Percentiles rank a stretch among this genome's conserved stretches.
phyloP scores from a whole-genome alignment of 1,140 invertebrate genomes.

The Musca vetustissima region DNA sequence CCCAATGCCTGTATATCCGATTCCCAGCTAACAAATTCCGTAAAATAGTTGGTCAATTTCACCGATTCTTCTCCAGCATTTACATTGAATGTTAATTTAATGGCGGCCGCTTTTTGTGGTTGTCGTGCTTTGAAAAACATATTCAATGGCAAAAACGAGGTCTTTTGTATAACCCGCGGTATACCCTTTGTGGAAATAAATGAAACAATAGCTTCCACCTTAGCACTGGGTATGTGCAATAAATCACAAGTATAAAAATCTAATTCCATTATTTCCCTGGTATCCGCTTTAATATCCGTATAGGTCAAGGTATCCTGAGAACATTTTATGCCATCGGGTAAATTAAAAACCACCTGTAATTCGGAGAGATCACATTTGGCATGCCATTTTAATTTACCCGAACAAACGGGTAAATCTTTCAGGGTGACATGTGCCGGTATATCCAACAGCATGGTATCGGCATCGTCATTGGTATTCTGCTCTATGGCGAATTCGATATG shows the following conservation, averaged over 20 bases:
- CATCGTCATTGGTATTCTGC: constrained; percentile 34
- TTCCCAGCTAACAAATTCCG: constrained; percentile 39
- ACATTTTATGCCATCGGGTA: constrained; percentile 39
- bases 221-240: constrained; percentile 39
- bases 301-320: constrained; percentile 42
- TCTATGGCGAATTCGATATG: constrained; percentile 41
- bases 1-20: constrained; percentile 45
- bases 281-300: constrained; percentile 38
- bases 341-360: constrained; percentile 41
- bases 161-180: constrained; percentile 42
- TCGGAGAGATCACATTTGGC: constrained; percentile 41
- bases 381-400: constrained; percentile 36
- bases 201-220: constrained; percentile 42
- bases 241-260: constrained; percentile 47
- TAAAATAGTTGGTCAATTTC: constrained; percentile 43
- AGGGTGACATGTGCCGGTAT: constrained; percentile 46
- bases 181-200: constrained; percentile 48
- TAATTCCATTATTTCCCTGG: constrained; percentile 32
- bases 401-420: constrained; percentile 44
- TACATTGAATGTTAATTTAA: constrained; percentile 50
- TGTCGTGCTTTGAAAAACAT: constrained; percentile 45
- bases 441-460: constrained; percentile 42
- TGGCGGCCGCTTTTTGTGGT: constrained; percentile 47
- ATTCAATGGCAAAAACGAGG: constrained; percentile 39
- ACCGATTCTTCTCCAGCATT: constrained; percentile 38